Conservation (phyloP, 2,113 vertebrate species). For the Petromus typicus region DNA sequence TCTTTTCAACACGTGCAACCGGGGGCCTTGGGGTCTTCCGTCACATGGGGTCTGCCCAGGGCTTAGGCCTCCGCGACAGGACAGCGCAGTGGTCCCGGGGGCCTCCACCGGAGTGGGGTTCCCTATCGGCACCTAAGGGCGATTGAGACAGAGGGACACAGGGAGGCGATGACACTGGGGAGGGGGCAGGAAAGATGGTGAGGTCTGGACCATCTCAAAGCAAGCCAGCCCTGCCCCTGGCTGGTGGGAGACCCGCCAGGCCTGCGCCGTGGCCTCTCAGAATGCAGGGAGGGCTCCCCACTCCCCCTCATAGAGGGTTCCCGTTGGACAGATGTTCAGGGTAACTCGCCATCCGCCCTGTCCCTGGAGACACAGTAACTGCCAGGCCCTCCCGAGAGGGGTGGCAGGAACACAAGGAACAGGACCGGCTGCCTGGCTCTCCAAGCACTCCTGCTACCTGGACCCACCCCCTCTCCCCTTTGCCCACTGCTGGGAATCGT, state of each 20-base stretch:
- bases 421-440: conserved; percentile 71
- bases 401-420: conserved; percentile 85
- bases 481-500: conserved; percentile 92
- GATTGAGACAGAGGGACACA: not conserved
- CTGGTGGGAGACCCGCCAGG: not conserved
- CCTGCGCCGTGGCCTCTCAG: not conserved
- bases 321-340: conserved; percentile 68
- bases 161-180: conserved; percentile 45
- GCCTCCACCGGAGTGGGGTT: not conserved
- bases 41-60: not conserved
- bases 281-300: not conserved
- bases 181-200: conserved; percentile 10
- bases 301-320: conserved; percentile 37
- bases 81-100: not conserved
- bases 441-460: conserved; percentile 78
- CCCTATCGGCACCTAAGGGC: not conserved
- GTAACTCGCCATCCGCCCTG: conserved; percentile 49
- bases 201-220: not conserved
- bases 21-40: not conserved
- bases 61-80: not conserved
- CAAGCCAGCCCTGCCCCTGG: not conserved
- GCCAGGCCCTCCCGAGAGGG: conserved; percentile 67
- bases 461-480: conserved; percentile 84
- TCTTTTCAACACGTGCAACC: not conserved
- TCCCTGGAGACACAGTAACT: conserved; percentile 30